phyloP scores from a whole-genome alignment of 2,888 invertebrate genomes.

The Papilio elwesi region DNA sequence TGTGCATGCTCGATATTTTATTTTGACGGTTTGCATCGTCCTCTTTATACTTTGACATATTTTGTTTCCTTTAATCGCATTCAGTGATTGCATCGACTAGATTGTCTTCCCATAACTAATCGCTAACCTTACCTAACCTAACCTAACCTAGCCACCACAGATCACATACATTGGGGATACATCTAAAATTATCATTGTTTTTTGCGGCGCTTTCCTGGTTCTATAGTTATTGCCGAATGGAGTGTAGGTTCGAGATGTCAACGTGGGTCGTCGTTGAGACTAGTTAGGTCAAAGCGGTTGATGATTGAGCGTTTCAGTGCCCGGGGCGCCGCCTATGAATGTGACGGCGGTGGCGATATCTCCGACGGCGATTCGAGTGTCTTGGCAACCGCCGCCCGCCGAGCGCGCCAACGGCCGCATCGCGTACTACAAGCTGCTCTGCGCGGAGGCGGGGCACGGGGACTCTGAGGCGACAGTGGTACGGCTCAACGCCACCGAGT shows the following conservation, averaged over 20 bases:
- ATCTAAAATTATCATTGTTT: neutral
- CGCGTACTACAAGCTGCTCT: slow-evolving; percentile 96
- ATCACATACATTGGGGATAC: neutral
- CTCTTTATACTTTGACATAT: slow-evolving; percentile 71
- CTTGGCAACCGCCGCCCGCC: slow-evolving; percentile 96
- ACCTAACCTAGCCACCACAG: too few relatives aligned
- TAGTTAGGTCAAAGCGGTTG: slow-evolving; percentile 28
- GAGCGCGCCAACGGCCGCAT: slow-evolving; percentile 96
- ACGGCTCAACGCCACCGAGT: slow-evolving; percentile 91
- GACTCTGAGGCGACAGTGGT: slow-evolving; percentile 93
- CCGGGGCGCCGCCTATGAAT: slow-evolving; percentile 98
- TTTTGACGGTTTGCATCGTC: slow-evolving; percentile 57
- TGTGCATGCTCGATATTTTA: slow-evolving; percentile 70
- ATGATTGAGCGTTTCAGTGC: slow-evolving; percentile 88
- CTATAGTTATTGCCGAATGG: neutral
- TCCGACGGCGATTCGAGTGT: slow-evolving; percentile 94
- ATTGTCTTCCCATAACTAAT: slow-evolving; percentile 46
- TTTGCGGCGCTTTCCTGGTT: neutral
- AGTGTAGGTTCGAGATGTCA: neutral
- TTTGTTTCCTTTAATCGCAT: slow-evolving; percentile 73
- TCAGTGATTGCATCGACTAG: slow-evolving; percentile 82
- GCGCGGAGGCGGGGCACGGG: slow-evolving; percentile 92
- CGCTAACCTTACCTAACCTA: too few relatives aligned
- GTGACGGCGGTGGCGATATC: slow-evolving; percentile 94
- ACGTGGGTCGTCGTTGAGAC: slow-evolving; percentile 42